Percentiles rank a stretch among this genome's conserved stretches.
Conservation (phyloP, 2,797 vertebrate genomes). For the Hydrophis major region DNA sequence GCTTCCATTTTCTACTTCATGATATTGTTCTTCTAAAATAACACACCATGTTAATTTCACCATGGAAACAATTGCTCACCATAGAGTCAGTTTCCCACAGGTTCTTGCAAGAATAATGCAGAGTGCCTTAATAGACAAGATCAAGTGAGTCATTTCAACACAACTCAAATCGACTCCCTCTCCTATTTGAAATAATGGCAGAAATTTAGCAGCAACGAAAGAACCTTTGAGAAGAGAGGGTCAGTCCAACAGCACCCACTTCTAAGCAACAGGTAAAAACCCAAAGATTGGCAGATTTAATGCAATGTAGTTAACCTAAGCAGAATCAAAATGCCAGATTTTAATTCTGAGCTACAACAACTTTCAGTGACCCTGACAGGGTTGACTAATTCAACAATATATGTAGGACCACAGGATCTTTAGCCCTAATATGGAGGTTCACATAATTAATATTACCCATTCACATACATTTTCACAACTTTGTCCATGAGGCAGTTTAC, state of each 20-base stretch:
- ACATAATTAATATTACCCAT: not conserved
- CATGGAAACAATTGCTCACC: conserved; percentile 58
- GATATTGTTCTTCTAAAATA: conserved; percentile 39
- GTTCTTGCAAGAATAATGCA: conserved; percentile 18
- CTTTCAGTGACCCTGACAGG: not conserved
- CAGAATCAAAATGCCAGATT: not conserved
- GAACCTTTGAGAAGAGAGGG: not conserved
- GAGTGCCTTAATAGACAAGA: not conserved
- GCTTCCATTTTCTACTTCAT: conserved; percentile 34
- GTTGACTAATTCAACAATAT: not conserved
- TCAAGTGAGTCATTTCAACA: not conserved
- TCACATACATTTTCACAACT: not conserved
- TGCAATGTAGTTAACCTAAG: not conserved
- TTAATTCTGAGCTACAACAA: not conserved
- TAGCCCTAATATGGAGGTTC: not conserved
- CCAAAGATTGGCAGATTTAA: accelerated
- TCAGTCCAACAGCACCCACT: not conserved
- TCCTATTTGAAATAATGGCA: not conserved
- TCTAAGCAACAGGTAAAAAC: not conserved
- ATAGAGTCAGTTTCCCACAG: conserved; percentile 36
- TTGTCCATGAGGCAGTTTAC: not conserved
- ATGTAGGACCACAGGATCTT: too few relatives aligned
- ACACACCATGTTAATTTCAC: conserved; percentile 36
- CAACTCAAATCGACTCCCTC: not conserved
- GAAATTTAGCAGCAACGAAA: not conserved